These are phyloP conservation scores for Myioborus melanocephalus DNA, from an alignment of 2,797 vertebrate species.

Conservation along the genomic window DNA sequence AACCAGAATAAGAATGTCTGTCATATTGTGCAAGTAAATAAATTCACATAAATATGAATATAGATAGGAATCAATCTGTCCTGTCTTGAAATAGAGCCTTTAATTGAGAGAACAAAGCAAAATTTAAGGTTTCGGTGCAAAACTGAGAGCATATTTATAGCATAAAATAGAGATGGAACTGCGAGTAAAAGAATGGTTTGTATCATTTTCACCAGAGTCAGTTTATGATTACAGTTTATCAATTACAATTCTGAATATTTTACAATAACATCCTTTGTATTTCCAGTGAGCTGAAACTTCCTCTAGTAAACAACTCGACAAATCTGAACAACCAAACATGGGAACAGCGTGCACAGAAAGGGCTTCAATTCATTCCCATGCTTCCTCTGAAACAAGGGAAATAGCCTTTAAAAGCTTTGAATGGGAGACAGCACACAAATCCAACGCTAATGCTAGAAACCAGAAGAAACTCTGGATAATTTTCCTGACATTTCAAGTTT, in stretches of 20 bases:
- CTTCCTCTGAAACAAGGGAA: background rate
- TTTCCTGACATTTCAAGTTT: background rate
- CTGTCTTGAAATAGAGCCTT: conserved; percentile 24
- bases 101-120: conserved; percentile 6
- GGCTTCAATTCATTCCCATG: background rate
- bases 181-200: background rate
- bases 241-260: background rate
- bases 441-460: background rate
- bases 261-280: background rate
- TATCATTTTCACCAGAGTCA: background rate
- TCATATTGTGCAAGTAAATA: conserved; percentile 3
- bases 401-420: background rate
- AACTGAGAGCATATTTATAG: background rate
- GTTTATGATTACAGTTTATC: background rate
- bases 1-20: background rate
- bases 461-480: background rate
- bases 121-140: background rate
- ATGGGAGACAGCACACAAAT: background rate
- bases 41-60: conserved; percentile 28
- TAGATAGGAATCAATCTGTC: conserved; percentile 20
- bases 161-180: background rate
- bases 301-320: background rate
- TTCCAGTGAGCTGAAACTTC: conserved; percentile 21
- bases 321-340: background rate
- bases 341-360: background rate